phyloP scores from a whole-genome alignment of 2,888 invertebrate species.

The Epinotia demarniana region DNA sequence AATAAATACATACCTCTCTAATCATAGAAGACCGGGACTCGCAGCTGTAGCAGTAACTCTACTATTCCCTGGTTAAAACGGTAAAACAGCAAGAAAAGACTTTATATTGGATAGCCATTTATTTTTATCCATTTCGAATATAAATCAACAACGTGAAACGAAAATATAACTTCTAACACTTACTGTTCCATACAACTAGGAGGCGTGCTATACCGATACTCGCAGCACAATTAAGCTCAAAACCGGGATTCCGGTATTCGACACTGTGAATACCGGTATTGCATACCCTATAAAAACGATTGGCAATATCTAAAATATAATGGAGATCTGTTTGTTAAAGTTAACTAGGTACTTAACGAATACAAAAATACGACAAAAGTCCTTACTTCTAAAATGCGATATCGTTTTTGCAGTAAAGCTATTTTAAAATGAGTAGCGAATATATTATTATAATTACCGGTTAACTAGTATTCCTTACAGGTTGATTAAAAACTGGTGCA shows the following conservation, averaged over 20 bases:
- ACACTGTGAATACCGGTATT: background rate
- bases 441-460: background rate
- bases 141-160: slow-evolving; percentile 14
- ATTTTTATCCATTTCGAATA: background rate
- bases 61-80: background rate
- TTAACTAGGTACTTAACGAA: too few relatives aligned
- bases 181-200: background rate
- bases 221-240: background rate
- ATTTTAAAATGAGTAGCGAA: background rate
- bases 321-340: background rate
- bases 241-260: background rate
- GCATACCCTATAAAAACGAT: background rate
- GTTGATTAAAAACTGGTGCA: too few relatives aligned
- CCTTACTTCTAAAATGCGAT: background rate
- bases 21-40: too few relatives aligned
- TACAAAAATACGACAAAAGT: background rate
- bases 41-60: too few relatives aligned
- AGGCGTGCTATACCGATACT: background rate
- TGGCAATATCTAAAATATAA: background rate
- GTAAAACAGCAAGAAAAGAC: background rate
- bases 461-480: background rate
- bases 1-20: too few relatives aligned
- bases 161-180: slow-evolving; percentile 19
- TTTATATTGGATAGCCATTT: slow-evolving; percentile 13
- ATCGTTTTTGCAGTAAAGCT: background rate